Evolutionary conservation across 2,113 vertebrate genomes (phyloP).

Genomic region (Epinephelus moara): DNA sequence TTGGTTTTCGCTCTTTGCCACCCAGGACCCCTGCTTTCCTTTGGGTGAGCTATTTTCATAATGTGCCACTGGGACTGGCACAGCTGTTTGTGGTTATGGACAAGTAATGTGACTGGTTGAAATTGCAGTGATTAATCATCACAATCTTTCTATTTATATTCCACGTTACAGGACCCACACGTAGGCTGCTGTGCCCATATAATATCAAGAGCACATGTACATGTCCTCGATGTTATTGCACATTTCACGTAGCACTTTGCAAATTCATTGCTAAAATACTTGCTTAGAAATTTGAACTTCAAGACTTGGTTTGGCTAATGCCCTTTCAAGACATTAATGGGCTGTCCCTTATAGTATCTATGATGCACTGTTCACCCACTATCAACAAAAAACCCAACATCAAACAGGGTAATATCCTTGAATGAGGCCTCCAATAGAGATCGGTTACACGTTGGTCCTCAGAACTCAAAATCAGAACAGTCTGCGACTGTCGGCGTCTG

Average conservation of each 20-base stretch:
- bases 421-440: slow-evolving; percentile 52
- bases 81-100: slow-evolving; percentile 31
- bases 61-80: slow-evolving; percentile 4
- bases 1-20: background rate
- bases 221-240: background rate
- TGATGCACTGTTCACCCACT: slow-evolving; percentile 22
- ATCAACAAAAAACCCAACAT: slow-evolving; percentile 26
- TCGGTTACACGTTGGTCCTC: slow-evolving; percentile 44
- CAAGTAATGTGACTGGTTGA: slow-evolving; percentile 9
- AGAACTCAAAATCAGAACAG: slow-evolving; percentile 59
- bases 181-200: background rate
- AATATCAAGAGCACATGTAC: slow-evolving; percentile 1
- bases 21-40: background rate
- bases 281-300: background rate
- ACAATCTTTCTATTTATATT: slow-evolving; percentile 25
- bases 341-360: background rate
- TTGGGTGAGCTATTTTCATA: background rate
- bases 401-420: slow-evolving; percentile 39
- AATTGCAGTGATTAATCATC: slow-evolving; percentile 27
- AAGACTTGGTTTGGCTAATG: background rate
- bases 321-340: slow-evolving; percentile 8
- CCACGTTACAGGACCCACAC: slow-evolving; percentile 4
- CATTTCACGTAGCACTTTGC: background rate
- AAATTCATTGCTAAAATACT: background rate
- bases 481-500: slow-evolving; percentile 36